Base-by-base conservation (phyloP, 1,140 invertebrate genomes). In the Ostrea edulis region DNA sequence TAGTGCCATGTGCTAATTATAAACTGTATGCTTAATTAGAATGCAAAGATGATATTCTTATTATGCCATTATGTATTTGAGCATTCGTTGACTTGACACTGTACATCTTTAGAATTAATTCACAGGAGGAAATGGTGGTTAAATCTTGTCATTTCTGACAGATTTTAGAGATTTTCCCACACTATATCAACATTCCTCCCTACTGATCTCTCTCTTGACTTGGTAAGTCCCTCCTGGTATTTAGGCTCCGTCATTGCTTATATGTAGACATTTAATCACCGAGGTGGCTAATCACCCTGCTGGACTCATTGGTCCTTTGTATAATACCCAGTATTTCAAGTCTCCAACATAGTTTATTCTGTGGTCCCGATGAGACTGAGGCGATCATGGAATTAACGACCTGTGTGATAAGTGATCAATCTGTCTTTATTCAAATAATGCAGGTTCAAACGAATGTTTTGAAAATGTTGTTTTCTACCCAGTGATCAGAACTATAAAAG, bases 131-230 rank as follows among this genome's bases (percentile, higher is more conserved):
- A 77, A 29, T 29, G 25, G 68, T 77, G 68, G 68, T 29, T 77
- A 77, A 77, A 77, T 77, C 68, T 77, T 77, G 68, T 77, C 68
- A 77, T 29, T 29, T 77, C 68, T 77, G 68, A 77, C 68, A 77
- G 68, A 77, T 77, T 77, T 77, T 77, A 77, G 68, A 77, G 68
- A 77, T 77, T 77, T 77, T 77, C 68, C 68, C 68, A 77, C 68
- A 77, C 68, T 77, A 77, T 77, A 25, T 77, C 68, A 77, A 77
- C 68, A 77, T 77, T 77, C 68, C 68, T 14, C 68, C 35, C 14
- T 35, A 29, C 68, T 77, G 68, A 77, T 77, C 68, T 77, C 25
- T 29, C 68, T 62, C 55, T 77, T 77, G 68, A 77, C 68, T 77
- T 77, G 35, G 22, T 77, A 77, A 77, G 68, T 29, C 68, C 68